Percentiles rank a stretch among this genome's conserved stretches.
Evolutionary conservation across 2,888 invertebrate species (phyloP).

Genomic region (Sminthurinus aureus): DNA sequence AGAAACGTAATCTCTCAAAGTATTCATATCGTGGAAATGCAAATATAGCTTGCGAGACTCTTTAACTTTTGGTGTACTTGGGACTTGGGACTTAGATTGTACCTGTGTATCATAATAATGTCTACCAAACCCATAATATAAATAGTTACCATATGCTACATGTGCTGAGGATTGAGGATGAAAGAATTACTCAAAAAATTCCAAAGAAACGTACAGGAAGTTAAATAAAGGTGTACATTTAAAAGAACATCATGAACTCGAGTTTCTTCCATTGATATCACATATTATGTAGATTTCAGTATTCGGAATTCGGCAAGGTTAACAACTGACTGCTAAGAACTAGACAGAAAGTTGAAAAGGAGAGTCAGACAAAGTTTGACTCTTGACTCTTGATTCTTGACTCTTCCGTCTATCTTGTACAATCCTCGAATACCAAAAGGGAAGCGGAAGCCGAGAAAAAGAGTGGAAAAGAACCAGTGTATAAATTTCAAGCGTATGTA

Average conservation of each 20-base stretch:
- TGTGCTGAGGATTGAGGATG: no score
- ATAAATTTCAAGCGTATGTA: not conserved
- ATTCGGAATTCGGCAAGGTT: not conserved
- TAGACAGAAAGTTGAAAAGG: not conserved
- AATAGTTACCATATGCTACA: no score
- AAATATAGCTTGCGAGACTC: no score
- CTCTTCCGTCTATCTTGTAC: not conserved
- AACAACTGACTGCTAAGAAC: not conserved
- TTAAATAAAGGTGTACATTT: not conserved
- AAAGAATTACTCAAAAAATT: not conserved
- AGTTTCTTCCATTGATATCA: not conserved
- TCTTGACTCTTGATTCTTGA: slow-evolving; percentile 15
- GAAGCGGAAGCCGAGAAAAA: slow-evolving; percentile 7
- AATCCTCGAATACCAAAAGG: slow-evolving; percentile 29
- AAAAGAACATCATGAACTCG: not conserved
- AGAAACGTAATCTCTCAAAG: no score
- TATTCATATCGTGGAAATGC: no score
- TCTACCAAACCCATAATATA: no score
- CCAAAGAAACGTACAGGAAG: not conserved
- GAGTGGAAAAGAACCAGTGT: not conserved
- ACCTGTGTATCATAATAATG: no score
- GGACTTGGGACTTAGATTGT: no score
- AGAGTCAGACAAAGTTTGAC: slow-evolving; percentile 25
- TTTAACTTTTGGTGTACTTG: no score
- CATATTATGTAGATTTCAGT: not conserved